A percentile compares a stretch with the other conserved stretches of the same genome.
Conservation (phyloP, 2,888 invertebrate species). For the Alentia gelatinosa region DNA sequence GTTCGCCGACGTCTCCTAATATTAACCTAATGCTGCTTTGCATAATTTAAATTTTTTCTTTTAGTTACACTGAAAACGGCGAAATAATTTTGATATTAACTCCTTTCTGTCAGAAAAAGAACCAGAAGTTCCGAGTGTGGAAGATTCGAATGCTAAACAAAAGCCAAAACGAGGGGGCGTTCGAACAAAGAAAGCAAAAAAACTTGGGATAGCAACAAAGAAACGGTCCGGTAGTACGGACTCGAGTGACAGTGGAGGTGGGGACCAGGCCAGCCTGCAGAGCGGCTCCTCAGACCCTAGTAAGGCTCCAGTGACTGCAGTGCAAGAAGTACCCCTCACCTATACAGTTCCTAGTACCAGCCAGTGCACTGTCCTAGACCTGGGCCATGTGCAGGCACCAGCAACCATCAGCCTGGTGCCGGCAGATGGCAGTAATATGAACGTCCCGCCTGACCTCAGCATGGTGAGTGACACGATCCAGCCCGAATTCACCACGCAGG, state of each 20-base stretch:
- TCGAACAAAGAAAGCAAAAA: background rate
- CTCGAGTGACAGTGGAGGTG: background rate
- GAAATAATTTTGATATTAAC: too few relatives aligned
- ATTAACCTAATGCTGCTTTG: too few relatives aligned
- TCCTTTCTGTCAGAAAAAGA: too few relatives aligned
- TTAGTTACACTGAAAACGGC: too few relatives aligned
- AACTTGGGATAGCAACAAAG: background rate
- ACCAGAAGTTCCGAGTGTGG: too few relatives aligned
- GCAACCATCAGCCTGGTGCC: background rate
- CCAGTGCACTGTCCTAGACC: background rate
- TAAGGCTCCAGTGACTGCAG: too few relatives aligned
- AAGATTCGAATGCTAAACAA: too few relatives aligned
- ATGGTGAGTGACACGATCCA: too few relatives aligned
- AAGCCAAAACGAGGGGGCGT: too few relatives aligned
- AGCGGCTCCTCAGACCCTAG: background rate
- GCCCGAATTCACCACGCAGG: too few relatives aligned
- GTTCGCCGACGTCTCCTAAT: too few relatives aligned
- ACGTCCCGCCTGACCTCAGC: background rate
- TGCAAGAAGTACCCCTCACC: background rate
- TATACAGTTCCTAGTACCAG: background rate
- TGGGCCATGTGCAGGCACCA: background rate
- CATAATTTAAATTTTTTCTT: too few relatives aligned
- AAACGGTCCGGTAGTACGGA: background rate
- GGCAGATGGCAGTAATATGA: background rate
- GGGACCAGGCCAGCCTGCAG: background rate